Evolutionary conservation across 2,113 vertebrate species (phyloP), one percentile per base, ranked within the genome.

Genomic region (Dasypus novemcinctus): DNA sequence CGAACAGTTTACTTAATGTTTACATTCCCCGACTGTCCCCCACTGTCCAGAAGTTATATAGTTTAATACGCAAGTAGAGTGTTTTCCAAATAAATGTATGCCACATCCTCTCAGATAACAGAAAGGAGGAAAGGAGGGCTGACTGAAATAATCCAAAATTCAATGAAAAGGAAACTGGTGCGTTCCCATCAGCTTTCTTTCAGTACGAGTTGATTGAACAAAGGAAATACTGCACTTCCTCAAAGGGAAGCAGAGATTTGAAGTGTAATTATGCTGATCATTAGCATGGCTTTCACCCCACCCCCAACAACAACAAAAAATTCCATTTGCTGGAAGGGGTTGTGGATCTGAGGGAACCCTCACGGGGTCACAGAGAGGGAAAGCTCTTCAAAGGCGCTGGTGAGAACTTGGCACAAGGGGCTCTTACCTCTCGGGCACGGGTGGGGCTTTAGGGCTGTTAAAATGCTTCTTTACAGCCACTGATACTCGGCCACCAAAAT

Each of bases 211-310:
- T 59, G 36, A 69, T 20, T 91, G 46, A 94, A 91, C 93, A 95
- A 95, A 96, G 94, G 95, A 96, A 96, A 92, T 52, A 17, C n/a
- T 75, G 33, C 20, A 66, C 83, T 96, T 97, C 96, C 95, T 96
- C 64, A 76, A 88, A 78, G 43, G 71, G 49, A 94, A 96, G 33
- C 41, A 31, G 87, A 94, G 52, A 80, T 82, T 36, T 87, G 76
- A 72, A 93, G 87, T 36, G 15, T 25, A 85, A 96, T 88, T 91
- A 95, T 49, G 63, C 57, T 79, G 61, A 91, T 25, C 5, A 89
- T 59, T 66, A 75, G 23, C 20, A 52, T 31, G 57, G 21, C 41
- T 69, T 81, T 29, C 81, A n/a, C 33, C 66, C n/a, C 66, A 41
- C n/a, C 13, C 79, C 54, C 41, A 61, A 57, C 38, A 68, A 38